These are phyloP conservation scores for Cromileptes altivelis DNA, from an alignment of 2,113 vertebrate genomes.

Conservation along the genomic window DNA sequence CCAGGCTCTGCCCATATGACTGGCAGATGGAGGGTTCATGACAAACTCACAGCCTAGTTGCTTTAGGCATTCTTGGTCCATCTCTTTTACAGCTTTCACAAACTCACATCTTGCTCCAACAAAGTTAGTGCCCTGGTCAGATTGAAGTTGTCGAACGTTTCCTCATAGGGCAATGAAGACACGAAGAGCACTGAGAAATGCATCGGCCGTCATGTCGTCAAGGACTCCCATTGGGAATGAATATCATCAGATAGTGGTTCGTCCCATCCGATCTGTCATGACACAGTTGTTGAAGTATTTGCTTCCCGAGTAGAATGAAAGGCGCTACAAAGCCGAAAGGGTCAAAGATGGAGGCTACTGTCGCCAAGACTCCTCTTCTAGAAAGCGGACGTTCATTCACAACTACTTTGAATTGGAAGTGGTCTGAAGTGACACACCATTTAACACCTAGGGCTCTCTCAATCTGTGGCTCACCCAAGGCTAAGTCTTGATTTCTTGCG, in stretches of 20 bases:
- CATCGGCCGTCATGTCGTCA: not conserved
- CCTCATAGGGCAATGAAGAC: too few species aligned
- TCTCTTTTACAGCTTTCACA: not conserved
- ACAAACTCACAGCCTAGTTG: not conserved
- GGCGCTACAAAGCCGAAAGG: not conserved
- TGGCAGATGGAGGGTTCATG: not conserved
- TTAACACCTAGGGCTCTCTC: not conserved
- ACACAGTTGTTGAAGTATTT: not conserved
- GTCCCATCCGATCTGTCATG: too few species aligned
- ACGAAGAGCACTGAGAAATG: not conserved
- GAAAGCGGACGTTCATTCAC: too few species aligned
- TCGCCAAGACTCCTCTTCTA: not conserved
- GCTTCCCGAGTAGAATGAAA: not conserved
- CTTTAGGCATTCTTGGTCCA: not conserved
- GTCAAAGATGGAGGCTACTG: not conserved
- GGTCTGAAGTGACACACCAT: not conserved
- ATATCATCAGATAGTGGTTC: too few species aligned
- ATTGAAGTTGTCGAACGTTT: too few species aligned
- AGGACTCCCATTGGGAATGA: too few species aligned
- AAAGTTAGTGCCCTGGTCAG: too few species aligned
- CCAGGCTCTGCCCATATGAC: not conserved
- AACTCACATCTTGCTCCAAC: too few species aligned
- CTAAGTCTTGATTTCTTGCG: too few species aligned
- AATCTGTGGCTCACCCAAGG: not conserved
- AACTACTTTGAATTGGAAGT: not conserved